These are phyloP conservation scores for Bergia sp. DNA, from an alignment of 92 coral and sea anemone genomes.

Conservation along the genomic window DNA sequence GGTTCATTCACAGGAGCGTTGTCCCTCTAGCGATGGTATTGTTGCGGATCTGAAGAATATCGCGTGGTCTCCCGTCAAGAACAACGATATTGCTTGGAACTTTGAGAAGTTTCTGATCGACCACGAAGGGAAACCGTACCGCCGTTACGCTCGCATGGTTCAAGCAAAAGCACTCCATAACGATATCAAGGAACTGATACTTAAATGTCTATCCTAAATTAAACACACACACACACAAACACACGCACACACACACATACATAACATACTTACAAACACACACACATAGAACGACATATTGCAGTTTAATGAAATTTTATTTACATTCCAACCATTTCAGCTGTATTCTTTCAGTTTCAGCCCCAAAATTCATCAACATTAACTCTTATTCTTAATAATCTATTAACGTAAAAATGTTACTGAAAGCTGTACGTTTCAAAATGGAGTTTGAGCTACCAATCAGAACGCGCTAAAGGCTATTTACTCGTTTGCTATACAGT, in stretches of 20 bases:
- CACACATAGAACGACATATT: background rate
- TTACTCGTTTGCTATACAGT: too few species aligned
- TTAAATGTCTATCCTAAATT: constrained; percentile 13
- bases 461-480: too few species aligned
- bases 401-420: too few species aligned
- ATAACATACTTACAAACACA: background rate
- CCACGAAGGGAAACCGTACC: constrained; percentile 60
- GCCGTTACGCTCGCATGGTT: constrained; percentile 53
- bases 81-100: constrained; percentile 64
- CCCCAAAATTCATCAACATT: too few species aligned
- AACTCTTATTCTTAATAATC: too few species aligned
- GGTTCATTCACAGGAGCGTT: constrained; percentile 54
- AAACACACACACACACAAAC: background rate
- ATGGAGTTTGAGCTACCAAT: too few species aligned
- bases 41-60: constrained; percentile 60
- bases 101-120: constrained; percentile 64
- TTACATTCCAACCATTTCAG: too few species aligned
- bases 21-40: constrained; percentile 78
- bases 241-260: background rate
- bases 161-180: constrained; percentile 41
- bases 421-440: too few species aligned
- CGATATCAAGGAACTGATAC: constrained; percentile 51
- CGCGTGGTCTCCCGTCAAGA: constrained; percentile 55
- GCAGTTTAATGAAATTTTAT: too few species aligned
- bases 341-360: too few species aligned